Percentiles rank a stretch among this genome's conserved stretches.
phyloP scores from a whole-genome alignment of 2,888 invertebrate genomes.

The Dusona sp. region DNA sequence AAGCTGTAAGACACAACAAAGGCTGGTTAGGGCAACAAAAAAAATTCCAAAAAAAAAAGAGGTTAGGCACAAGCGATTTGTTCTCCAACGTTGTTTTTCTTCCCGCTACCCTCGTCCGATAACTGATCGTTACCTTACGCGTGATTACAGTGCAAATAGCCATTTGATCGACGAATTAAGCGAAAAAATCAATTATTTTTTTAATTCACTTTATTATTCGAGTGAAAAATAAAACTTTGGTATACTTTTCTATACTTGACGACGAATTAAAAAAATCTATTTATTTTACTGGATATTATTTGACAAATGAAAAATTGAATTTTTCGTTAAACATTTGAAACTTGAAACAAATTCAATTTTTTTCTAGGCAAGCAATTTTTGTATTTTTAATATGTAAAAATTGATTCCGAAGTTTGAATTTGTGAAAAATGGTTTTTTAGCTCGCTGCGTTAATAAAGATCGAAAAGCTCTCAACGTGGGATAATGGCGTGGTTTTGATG shows the following conservation, averaged over 20 bases:
- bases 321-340: background rate
- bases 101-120: conserved; percentile 6
- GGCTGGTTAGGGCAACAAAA: conserved; percentile 77
- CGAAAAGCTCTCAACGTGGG: conserved; percentile 5
- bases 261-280: too few species aligned
- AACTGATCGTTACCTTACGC: background rate
- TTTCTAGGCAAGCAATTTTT: background rate
- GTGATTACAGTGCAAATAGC: background rate
- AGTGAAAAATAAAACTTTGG: background rate
- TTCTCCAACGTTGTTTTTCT: conserved; percentile 19
- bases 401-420: background rate
- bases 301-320: background rate
- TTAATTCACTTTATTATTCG: background rate
- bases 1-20: conserved; percentile 85
- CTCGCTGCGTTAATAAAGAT: conserved; percentile 4
- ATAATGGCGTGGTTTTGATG: conserved; percentile 16
- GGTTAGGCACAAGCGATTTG: conserved; percentile 76
- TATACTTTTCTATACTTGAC: background rate
- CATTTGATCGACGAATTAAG: background rate
- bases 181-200: background rate
- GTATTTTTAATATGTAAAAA: background rate
- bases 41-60: conserved; percentile 51
- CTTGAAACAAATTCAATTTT: background rate
- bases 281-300: too few species aligned
- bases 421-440: background rate